These are phyloP conservation scores for Danaus melanippus DNA, from an alignment of 1,140 invertebrate genomes.

Conservation along the genomic window DNA sequence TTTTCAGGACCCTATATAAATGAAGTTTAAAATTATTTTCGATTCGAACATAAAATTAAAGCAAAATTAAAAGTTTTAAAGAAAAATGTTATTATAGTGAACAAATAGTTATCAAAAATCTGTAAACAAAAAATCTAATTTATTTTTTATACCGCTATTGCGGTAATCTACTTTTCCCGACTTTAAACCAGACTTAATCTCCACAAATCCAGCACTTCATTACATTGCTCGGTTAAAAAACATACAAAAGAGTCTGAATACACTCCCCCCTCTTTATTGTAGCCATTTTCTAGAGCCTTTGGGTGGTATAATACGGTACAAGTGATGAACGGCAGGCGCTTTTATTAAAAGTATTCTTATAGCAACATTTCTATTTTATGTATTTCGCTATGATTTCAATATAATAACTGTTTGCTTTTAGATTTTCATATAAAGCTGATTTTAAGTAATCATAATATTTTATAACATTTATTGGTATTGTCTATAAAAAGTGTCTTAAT, in stretches of 20 bases:
- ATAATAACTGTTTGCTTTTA: too few relatives aligned
- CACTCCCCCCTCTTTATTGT: conserved; percentile 19
- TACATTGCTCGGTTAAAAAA: conserved; percentile 19
- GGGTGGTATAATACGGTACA: conserved; percentile 11
- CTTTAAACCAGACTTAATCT: conserved; percentile 11
- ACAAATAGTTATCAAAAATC: background rate
- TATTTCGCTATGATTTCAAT: too few relatives aligned
- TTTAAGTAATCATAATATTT: too few relatives aligned
- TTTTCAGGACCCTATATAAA: background rate
- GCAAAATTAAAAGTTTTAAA: background rate
- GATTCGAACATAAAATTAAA: background rate
- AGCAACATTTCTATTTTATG: too few relatives aligned
- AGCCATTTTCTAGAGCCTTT: conserved; percentile 20
- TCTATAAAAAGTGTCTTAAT: too few relatives aligned
- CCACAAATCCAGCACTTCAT: conserved; percentile 20
- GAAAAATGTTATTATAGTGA: background rate
- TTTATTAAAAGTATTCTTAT: too few relatives aligned
- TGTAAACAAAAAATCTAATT: background rate
- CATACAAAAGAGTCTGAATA: conserved; percentile 19
- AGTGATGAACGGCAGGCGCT: conserved; percentile 6
- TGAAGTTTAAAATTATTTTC: conserved; percentile 8
- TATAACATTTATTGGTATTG: too few relatives aligned
- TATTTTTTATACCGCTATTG: background rate
- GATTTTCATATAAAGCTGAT: too few relatives aligned
- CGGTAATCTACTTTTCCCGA: background rate